Evolutionary conservation across 2,888 invertebrate species (phyloP).

Genomic region (Saturnia japonica): DNA sequence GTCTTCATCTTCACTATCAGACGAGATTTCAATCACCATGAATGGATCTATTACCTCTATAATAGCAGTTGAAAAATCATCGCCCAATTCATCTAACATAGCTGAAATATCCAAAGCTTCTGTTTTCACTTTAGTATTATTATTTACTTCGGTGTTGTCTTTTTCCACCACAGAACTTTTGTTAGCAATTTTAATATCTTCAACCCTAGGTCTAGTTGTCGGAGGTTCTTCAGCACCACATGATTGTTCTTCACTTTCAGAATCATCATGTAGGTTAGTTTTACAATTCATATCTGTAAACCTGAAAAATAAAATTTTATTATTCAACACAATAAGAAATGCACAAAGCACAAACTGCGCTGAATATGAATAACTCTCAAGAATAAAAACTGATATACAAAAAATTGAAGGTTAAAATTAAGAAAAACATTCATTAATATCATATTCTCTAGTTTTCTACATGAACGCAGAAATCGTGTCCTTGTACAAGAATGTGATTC

Average conservation of each 20-base stretch:
- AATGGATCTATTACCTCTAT: slow-evolving; percentile 59
- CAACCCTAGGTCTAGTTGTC: not conserved
- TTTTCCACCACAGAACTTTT: not conserved
- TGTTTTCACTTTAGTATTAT: slow-evolving; percentile 30
- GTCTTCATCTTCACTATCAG: slow-evolving; percentile 54
- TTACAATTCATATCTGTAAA: slow-evolving; percentile 19
- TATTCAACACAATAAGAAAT: not conserved
- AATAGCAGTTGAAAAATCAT: slow-evolving; percentile 44
- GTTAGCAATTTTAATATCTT: not conserved
- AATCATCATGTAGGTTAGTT: no score
- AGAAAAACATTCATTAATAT: no score
- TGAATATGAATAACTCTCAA: no score
- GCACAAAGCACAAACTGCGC: no score
- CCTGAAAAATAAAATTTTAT: slow-evolving; percentile 22
- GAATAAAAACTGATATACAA: no score
- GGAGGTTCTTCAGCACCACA: not conserved
- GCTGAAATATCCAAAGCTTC: slow-evolving; percentile 34
- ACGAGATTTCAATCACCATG: slow-evolving; percentile 60
- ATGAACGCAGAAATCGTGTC: no score
- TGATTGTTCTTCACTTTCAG: not conserved
- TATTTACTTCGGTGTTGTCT: slow-evolving; percentile 13
- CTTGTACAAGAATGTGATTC: no score
- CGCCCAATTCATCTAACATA: slow-evolving; percentile 47
- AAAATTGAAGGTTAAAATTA: no score
- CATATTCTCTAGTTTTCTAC: no score